phyloP scores from a whole-genome alignment of 2,888 invertebrate species.

The Dorcus hopei region DNA sequence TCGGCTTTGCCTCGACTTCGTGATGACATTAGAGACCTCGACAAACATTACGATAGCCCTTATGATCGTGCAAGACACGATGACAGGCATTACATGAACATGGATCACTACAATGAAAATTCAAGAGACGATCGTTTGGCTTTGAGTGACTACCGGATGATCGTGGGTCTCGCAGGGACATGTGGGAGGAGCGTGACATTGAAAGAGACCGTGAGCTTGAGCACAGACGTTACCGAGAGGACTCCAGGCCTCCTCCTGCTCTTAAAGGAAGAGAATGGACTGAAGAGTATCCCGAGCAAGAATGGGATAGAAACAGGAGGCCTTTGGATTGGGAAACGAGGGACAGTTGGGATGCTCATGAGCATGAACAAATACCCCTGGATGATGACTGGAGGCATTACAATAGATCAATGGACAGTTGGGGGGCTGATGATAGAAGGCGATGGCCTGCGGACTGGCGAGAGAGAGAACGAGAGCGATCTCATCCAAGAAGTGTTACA shows the following conservation, averaged over 20 bases:
- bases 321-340: slow-evolving; percentile 54
- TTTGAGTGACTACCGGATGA: slow-evolving; percentile 42
- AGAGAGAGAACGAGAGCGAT: slow-evolving; percentile 44
- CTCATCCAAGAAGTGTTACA: slow-evolving; percentile 44
- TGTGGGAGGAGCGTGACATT: slow-evolving; percentile 46
- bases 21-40: slow-evolving; percentile 25
- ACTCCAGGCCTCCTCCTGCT: slow-evolving; percentile 29
- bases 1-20: slow-evolving; percentile 35
- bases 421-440: slow-evolving; percentile 55
- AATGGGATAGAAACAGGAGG: slow-evolving; percentile 51
- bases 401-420: slow-evolving; percentile 42
- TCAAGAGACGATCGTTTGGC: slow-evolving; percentile 41
- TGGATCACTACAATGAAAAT: slow-evolving; percentile 42
- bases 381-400: slow-evolving; percentile 47
- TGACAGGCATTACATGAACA: slow-evolving; percentile 40
- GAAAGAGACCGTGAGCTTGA: slow-evolving; percentile 40
- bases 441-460: slow-evolving; percentile 48
- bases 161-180: slow-evolving; percentile 38
- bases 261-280: slow-evolving; percentile 44
- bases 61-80: slow-evolving; percentile 39
- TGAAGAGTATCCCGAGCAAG: slow-evolving; percentile 48
- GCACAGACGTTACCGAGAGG: slow-evolving; percentile 39
- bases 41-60: slow-evolving; percentile 44
- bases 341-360: slow-evolving; percentile 44
- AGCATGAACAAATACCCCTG: slow-evolving; percentile 36